Evolutionary conservation across 2,113 vertebrate genomes (phyloP).

Genomic region (Arvicanthis niloticus): DNA sequence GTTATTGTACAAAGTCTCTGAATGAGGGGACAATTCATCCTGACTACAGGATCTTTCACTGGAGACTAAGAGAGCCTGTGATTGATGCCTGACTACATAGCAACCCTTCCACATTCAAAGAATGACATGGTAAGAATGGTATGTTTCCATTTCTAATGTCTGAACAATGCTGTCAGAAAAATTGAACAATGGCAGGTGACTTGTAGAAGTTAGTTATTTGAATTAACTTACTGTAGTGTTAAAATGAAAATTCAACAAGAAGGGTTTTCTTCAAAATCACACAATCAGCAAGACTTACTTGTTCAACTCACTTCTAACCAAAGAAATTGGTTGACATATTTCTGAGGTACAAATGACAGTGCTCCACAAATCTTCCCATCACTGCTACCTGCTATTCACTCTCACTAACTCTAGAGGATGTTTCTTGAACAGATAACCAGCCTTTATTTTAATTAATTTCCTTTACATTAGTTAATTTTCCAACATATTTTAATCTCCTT

Average conservation of each 20-base stretch:
- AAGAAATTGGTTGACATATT: background rate
- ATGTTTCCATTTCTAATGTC: background rate
- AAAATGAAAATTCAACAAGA: slow-evolving; percentile 4
- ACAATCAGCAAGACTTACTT: background rate
- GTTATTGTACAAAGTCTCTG: slow-evolving; percentile 45
- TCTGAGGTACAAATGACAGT: background rate
- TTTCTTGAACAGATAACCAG: background rate
- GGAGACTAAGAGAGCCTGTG: slow-evolving; percentile 40
- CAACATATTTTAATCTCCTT: background rate
- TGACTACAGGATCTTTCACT: slow-evolving; percentile 45
- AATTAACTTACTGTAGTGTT: slow-evolving; percentile 48
- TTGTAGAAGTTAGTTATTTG: slow-evolving; percentile 40
- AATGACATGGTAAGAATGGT: slow-evolving; percentile 19
- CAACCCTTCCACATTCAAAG: background rate
- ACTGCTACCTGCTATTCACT: background rate
- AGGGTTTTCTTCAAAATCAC: slow-evolving; percentile 16
- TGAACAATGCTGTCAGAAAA: background rate
- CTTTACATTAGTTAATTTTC: background rate
- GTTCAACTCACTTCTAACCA: background rate
- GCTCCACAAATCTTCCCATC: rapidly evolving
- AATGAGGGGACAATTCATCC: slow-evolving; percentile 50
- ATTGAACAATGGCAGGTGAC: background rate
- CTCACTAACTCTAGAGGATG: background rate
- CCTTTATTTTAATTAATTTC: background rate
- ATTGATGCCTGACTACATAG: slow-evolving; percentile 53